These are phyloP conservation scores for Psilopogon haemacephalus DNA, from an alignment of 2,113 vertebrate genomes.

Conservation along the genomic window DNA sequence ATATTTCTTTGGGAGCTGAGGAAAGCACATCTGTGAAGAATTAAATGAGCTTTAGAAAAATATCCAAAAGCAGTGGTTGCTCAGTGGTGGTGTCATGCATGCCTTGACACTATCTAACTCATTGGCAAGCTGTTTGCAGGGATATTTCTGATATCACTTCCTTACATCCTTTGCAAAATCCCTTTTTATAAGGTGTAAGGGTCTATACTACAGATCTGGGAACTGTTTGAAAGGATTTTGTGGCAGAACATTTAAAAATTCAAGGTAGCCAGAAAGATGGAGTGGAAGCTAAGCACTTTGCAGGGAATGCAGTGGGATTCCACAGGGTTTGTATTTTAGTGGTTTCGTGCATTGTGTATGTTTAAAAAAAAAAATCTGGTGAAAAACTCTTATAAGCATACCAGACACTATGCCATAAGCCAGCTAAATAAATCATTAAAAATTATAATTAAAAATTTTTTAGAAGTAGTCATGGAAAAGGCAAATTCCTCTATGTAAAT, in stretches of 20 bases:
- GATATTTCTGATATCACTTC: conserved; percentile 33
- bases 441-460: no score
- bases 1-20: not conserved
- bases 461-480: not conserved
- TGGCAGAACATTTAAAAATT: conserved; percentile 19
- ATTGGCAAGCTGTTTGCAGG: not conserved
- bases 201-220: not conserved
- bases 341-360: not conserved
- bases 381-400: not conserved
- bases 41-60: conserved; percentile 13
- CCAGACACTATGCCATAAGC: not conserved
- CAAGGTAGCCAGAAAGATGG: not conserved
- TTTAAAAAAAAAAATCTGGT: not conserved
- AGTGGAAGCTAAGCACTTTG: not conserved
- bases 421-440: not conserved
- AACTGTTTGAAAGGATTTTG: not conserved
- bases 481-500: not conserved
- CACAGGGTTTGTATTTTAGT: conserved; percentile 5
- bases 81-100: not conserved
- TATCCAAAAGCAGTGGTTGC: not conserved
- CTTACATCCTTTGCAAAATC: conserved; percentile 19
- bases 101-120: not conserved
- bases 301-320: not conserved
- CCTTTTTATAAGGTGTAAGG: conserved; percentile 39
- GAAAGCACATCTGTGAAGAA: conserved; percentile 6